phyloP scores from a whole-genome alignment of 2,113 vertebrate genomes.

The Nyctibius bracteatus region DNA sequence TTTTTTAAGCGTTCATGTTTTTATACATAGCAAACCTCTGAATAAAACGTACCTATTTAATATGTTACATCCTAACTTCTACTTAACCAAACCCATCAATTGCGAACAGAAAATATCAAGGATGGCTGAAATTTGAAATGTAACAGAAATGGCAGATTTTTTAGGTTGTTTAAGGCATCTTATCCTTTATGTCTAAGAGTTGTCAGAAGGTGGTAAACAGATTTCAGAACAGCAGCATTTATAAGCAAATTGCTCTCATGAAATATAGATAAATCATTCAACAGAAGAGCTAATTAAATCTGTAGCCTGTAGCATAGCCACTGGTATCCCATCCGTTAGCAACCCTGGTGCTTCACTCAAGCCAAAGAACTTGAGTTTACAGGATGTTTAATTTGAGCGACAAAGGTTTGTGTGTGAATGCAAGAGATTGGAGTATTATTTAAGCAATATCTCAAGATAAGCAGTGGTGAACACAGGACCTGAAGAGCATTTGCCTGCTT shows the following conservation, averaged over 20 bases:
- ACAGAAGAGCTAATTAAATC: not conserved
- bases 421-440: not conserved
- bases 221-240: not conserved
- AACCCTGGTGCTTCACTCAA: not conserved
- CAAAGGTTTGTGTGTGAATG: not conserved
- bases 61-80: not conserved
- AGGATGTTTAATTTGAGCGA: not conserved
- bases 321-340: not conserved
- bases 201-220: not conserved
- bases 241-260: not conserved
- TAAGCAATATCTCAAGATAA: not conserved
- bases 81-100: not conserved
- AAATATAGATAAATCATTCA: not conserved
- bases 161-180: not conserved
- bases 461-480: not conserved
- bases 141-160: not conserved
- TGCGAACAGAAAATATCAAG: not conserved
- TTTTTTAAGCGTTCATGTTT: not conserved
- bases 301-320: not conserved
- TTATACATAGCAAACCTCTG: not conserved
- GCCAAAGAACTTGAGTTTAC: not conserved
- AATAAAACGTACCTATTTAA: not conserved
- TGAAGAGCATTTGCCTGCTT: not conserved
- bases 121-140: not conserved
- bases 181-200: not conserved